phyloP scores from a whole-genome alignment of 2,113 vertebrate species.

The Meles meles region DNA sequence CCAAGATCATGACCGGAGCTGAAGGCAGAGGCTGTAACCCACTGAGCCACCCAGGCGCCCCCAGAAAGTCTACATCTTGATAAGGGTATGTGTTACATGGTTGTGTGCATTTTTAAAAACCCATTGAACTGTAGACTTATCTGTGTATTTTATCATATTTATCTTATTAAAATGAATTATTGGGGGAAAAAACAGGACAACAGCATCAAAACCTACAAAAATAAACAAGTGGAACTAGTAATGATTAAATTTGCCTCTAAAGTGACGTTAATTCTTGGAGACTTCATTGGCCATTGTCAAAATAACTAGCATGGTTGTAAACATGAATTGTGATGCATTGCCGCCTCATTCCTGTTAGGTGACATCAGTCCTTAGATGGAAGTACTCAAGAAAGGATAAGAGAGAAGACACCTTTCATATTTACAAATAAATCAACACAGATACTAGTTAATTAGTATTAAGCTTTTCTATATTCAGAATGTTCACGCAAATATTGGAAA shows the following conservation, averaged over 20 bases:
- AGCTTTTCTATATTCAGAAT: neutral
- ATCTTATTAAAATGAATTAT: neutral
- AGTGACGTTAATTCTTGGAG: neutral
- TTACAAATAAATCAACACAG: neutral
- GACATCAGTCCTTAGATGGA: neutral
- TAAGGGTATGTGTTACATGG: neutral
- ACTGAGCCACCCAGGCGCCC: too few relatives aligned
- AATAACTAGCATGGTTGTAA: neutral
- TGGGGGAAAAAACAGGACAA: neutral
- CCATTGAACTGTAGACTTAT: neutral
- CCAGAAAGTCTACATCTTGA: neutral
- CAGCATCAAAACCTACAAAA: neutral
- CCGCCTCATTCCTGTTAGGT: neutral
- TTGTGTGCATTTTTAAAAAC: neutral
- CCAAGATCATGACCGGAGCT: too few relatives aligned
- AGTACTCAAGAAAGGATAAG: neutral
- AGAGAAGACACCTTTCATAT: neutral
- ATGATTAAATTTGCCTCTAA: neutral
- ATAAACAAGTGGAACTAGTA: neutral
- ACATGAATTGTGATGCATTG: neutral
- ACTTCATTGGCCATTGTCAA: neutral
- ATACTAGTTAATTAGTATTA: neutral
- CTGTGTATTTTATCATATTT: neutral
- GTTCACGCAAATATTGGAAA: neutral
- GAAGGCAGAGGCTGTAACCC: too few relatives aligned